Base-by-base conservation (phyloP, 2,113 vertebrate species). In the Prionailurus viverrinus region DNA sequence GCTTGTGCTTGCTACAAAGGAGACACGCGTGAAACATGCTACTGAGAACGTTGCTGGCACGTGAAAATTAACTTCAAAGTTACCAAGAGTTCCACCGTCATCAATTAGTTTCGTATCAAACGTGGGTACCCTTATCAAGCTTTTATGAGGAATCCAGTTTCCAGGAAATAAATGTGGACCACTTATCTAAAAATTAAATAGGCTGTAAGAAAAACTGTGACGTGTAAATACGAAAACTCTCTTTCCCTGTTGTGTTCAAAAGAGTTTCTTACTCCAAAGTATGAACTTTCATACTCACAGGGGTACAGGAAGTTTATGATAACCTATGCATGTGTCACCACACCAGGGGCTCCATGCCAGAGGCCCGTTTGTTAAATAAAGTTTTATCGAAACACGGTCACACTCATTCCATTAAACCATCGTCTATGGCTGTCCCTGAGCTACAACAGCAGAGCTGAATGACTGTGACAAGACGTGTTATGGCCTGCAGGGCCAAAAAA, bases 21-120 rank as follows among this genome's bases (percentile, higher is more conserved):
- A 84, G 61, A 55, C 48, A 63, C 7, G 33, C 4, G 4, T 0
- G 0, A 31, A n/a, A 29, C 0, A 4, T 0, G 5, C 53, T 27
- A 13, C 53, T 36, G 8, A 23, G 25, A 41, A 76, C 36, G 0
- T 58, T 66, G 55, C 13, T 7, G 13, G 53, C 29, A 7, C 4
- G 5, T 74, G 27, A 51, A 90, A 78, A 65, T 14, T 41, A 51
- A 83, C 66, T 85, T 74, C 66, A 65, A 69, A 41, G 29, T 61
- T 33, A 39, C 33, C 1, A 69, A n/a, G 39, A 84, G 45, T 79
- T 84, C 81, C 65, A 41, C 48, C 12, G 61, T 61, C 36, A 41
- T 65, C 12, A 41, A 36, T n/a, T 68, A 10, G n/a, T 71, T 53
- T 83, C 89, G 3, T 21, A 74, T 55, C 66, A 81, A 91, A 83